These are phyloP conservation scores for Pogonus chalceus DNA, from an alignment of 1,140 invertebrate species.

Conservation along the genomic window DNA sequence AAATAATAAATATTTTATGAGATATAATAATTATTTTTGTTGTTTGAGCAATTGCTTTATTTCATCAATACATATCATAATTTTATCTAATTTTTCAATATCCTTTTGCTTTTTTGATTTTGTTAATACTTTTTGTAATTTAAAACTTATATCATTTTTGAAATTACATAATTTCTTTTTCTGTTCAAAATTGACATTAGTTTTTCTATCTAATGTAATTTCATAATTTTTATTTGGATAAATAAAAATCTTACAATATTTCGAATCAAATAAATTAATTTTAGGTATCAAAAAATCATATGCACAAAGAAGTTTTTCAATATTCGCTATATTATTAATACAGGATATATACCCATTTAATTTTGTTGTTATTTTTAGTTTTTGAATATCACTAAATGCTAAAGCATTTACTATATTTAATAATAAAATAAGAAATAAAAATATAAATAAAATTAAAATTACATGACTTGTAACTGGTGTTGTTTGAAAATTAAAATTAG, in stretches of 20 bases:
- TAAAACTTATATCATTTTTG: conserved; percentile 6
- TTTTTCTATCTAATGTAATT: background rate
- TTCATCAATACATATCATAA: too few species aligned
- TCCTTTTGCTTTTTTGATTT: too few species aligned
- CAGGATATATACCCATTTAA: conserved; percentile 59
- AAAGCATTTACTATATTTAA: conserved; percentile 73
- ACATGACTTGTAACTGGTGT: conserved; percentile 55
- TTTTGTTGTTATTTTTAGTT: conserved; percentile 64
- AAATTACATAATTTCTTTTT: conserved; percentile 9
- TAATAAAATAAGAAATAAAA: conserved; percentile 67
- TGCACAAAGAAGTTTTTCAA: conserved; percentile 51
- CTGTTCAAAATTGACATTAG: too few species aligned
- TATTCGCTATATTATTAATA: conserved; percentile 57
- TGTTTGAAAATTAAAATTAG: conserved; percentile 59
- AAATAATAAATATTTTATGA: too few species aligned
- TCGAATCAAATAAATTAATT: conserved; percentile 17
- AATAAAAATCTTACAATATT: conserved; percentile 44
- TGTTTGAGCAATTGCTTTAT: too few species aligned
- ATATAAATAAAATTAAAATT: conserved; percentile 67
- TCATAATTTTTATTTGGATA: conserved; percentile 44
- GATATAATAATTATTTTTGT: too few species aligned
- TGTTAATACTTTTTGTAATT: background rate
- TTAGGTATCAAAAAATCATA: too few species aligned
- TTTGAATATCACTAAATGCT: conserved; percentile 67
- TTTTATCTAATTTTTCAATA: too few species aligned